Base-by-base conservation (phyloP, 2,888 invertebrate genomes). In the Conops quadrifasciatus region DNA sequence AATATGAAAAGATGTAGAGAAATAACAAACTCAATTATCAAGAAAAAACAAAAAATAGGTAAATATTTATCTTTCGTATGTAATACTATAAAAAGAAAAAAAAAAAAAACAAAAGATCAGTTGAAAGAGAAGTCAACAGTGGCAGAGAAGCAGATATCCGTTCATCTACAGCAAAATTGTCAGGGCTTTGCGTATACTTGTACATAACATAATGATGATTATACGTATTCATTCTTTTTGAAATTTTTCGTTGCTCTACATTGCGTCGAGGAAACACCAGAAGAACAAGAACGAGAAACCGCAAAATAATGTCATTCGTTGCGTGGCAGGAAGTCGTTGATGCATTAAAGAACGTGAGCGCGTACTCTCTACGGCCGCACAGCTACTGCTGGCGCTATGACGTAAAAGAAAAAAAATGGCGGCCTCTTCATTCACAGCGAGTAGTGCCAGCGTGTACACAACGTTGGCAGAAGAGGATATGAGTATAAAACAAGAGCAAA, bases 381-480 rank as follows among this genome's bases (percentile, higher is more conserved):
- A 19, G 36, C 36, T 9, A 36, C 9, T 36, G 36, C 9, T 47
- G 47, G 63, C 63, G 63, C 19, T 26, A 26, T 26, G 56, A 56
- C 24, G 19, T 15, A 26, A 36, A 36, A 7, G 36, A 36, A 36
- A 36, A 56, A 56, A 56, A 15, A 56, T 51, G 56, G 26, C 24
- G 26, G 21, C 45, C 36, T 47, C 13, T 63, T 62, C 62, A 62
- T 62, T 62, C 62, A 62, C 62, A 62, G 36, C 21, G n/a, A 7
- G 13, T 7, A 19, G n/a, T 60, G 60, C 28, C n/a, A 60, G 36
- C 19, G 36, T 11, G 9, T 36, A 9, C 36, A 19, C 19, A 60
- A n/a, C n/a, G n/a, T 36, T 36, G 5, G 9, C 36, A 36, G 4
- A 36, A 36, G 36, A 36, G 9, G 9, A 36, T 7, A 36, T 36